Base-by-base conservation (phyloP, 2,113 vertebrate genomes). In the Pardalotus punctatus region DNA sequence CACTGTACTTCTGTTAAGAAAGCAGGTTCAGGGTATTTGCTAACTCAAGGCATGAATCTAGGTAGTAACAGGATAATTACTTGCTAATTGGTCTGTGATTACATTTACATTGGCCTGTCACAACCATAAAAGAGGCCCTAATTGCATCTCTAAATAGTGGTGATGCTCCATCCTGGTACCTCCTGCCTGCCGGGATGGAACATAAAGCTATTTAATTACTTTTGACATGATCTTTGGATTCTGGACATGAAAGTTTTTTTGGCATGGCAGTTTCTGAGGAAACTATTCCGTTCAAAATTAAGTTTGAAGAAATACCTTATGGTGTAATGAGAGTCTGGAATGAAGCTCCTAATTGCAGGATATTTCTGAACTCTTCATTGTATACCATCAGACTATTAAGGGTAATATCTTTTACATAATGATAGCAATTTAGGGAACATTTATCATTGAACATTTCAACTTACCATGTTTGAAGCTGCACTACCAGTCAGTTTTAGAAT, bases 61-160 rank as follows among this genome's bases (percentile, higher is more conserved):
- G 71, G 81, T 81, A 93, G 81, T 79, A 97, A 92, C 11, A 76
- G 72, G 81, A 95, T 97, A 98, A 98, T 98, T 93, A 89, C 64
- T 73, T 91, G 57, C 53, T 98, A 98, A 98, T 97, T 98, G 90
- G 69, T 82, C 43, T 89, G 73, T 97, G 96, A 97, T 98, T 98
- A 94, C 94, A 91, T 97, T 97, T 97, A 95, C 86, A 54, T 92
- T 96, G 88, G 64, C 43, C 67, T 97, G 95, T 96, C 96, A 97
- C 91, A 96, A 95, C 73, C 79, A 70, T 82, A 94, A 97, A 92
- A 94, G 61, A 69, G 77, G 86, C 22, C 35, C 58, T 97, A 94
- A 97, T 86, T 97, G 69, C 70, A 62, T 60, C 76, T 96, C 66
- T 93, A 58, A 90, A 93, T 96, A 95, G 58, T 65, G 43, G 28